These are phyloP conservation scores for Halictus ligatus DNA, from an alignment of 2,888 invertebrate species.

Conservation along the genomic window DNA sequence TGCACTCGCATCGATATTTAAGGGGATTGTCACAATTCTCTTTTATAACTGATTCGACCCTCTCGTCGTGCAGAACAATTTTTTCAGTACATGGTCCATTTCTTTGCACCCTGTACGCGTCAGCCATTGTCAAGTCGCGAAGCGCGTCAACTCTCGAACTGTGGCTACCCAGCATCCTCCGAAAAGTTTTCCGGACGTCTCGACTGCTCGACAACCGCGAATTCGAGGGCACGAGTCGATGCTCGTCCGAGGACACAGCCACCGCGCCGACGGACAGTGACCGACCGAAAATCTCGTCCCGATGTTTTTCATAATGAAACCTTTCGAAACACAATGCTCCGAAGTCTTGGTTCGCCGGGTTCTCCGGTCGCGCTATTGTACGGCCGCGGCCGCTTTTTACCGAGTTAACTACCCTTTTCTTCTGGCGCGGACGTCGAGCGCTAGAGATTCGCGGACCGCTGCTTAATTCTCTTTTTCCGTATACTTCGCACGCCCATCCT, in stretches of 20 bases:
- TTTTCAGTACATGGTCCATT: no score
- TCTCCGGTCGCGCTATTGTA: slow-evolving; percentile 23
- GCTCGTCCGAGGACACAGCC: not conserved
- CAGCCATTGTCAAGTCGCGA: not conserved
- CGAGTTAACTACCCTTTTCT: slow-evolving; percentile 46
- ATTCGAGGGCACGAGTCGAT: not conserved
- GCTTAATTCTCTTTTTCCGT: slow-evolving; percentile 66
- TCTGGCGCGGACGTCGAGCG: slow-evolving; percentile 36
- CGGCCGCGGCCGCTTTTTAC: slow-evolving; percentile 48
- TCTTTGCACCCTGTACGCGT: no score
- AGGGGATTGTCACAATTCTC: no score
- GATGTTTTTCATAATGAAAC: slow-evolving; percentile 3
- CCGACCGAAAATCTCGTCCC: not conserved
- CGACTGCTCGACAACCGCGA: not conserved
- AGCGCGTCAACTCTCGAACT: no score
- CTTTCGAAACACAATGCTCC: slow-evolving; percentile 8
- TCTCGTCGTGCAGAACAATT: no score
- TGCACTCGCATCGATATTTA: not conserved
- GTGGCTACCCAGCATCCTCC: not conserved
- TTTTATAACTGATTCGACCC: no score
- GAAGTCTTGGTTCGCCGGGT: not conserved
- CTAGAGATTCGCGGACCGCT: slow-evolving; percentile 63
- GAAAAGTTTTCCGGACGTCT: not conserved
- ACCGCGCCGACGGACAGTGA: no score
- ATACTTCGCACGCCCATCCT: slow-evolving; percentile 37